These are phyloP conservation scores for Scaptomyza cyrtandrae DNA, from an alignment of 2,888 invertebrate genomes.

Conservation along the genomic window DNA sequence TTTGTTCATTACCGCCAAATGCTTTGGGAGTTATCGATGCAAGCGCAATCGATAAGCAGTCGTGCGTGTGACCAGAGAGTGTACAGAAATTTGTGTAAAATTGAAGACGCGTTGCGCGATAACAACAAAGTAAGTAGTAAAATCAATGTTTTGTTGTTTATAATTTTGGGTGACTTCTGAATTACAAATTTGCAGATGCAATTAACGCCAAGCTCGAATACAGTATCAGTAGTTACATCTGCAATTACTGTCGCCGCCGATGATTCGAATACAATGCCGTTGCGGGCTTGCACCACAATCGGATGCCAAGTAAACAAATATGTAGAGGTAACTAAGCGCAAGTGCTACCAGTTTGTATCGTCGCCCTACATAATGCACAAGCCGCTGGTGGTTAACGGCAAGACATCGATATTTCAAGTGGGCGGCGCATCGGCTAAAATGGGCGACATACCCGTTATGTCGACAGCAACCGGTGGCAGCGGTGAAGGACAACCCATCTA, in stretches of 20 bases:
- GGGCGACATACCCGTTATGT: conserved; percentile 71
- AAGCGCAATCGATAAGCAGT: conserved; percentile 34
- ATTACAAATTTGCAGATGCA: conserved; percentile 36
- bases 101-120: conserved; percentile 20
- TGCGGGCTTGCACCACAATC: conserved; percentile 52
- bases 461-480: conserved; percentile 27
- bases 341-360: conserved; percentile 78
- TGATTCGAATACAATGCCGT: conserved; percentile 13
- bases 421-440: conserved; percentile 76
- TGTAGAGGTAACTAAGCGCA: conserved; percentile 77
- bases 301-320: conserved; percentile 67
- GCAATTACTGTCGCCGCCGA: background rate
- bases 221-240: background rate
- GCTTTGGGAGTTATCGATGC: conserved; percentile 25
- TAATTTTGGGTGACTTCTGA: background rate
- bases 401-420: conserved; percentile 82
- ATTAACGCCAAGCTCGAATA: background rate
- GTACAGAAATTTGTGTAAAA: conserved; percentile 5
- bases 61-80: conserved; percentile 48
- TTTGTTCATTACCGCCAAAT: conserved; percentile 22
- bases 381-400: conserved; percentile 81
- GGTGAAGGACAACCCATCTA: conserved; percentile 67
- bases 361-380: conserved; percentile 76
- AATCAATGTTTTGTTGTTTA: background rate
- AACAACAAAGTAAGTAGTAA: background rate